These are phyloP conservation scores for Hesperia comma DNA, from an alignment of 2,888 invertebrate species.

Conservation along the genomic window DNA sequence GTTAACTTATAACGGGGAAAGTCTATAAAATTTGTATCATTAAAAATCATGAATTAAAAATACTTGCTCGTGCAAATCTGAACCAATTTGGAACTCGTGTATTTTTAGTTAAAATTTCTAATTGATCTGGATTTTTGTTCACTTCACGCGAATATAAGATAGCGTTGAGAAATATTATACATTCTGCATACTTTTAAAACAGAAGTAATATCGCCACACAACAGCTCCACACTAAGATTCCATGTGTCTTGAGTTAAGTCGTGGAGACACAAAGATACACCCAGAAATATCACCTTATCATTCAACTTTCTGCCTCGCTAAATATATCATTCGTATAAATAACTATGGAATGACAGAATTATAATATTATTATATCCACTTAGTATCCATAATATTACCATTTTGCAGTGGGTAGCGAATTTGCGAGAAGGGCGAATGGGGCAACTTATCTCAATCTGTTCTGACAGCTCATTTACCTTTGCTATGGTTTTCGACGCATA, in stretches of 20 bases:
- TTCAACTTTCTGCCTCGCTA: too few relatives aligned
- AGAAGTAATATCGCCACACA: too few relatives aligned
- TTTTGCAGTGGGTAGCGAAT: conserved; percentile 1
- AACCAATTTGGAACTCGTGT: not conserved
- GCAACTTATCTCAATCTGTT: conserved; percentile 44
- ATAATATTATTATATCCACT: conserved; percentile 7
- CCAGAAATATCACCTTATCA: too few relatives aligned
- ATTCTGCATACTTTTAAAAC: too few relatives aligned
- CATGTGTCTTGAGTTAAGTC: too few relatives aligned
- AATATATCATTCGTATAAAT: not conserved
- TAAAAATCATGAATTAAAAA: too few relatives aligned
- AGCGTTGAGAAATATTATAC: too few relatives aligned
- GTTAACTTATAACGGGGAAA: not conserved
- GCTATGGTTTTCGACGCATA: conserved; percentile 48
- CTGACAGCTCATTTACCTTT: conserved; percentile 43
- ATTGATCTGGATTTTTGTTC: too few relatives aligned
- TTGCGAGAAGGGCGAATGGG: conserved; percentile 39
- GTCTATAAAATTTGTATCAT: conserved; percentile 9
- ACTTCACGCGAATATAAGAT: too few relatives aligned
- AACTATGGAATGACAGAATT: not conserved
- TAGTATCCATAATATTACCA: conserved; percentile 15
- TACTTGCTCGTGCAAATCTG: not conserved
- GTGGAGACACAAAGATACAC: too few relatives aligned
- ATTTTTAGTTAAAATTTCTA: too few relatives aligned
- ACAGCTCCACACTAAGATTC: too few relatives aligned